Evolutionary conservation across 1,140 invertebrate species (phyloP).

Genomic region (Matsumurasca onukii): DNA sequence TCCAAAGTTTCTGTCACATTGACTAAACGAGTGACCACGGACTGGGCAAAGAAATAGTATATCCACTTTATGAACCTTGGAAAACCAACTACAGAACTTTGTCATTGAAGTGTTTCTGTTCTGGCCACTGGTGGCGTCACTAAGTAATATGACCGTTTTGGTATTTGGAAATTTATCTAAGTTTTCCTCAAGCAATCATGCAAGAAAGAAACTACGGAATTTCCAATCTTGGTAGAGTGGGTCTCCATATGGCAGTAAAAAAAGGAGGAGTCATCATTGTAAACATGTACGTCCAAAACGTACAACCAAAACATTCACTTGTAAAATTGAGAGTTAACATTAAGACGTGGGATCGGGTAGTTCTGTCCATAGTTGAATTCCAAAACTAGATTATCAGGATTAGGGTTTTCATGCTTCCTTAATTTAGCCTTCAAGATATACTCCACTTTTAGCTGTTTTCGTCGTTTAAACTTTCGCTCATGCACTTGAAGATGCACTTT

Average conservation of each 20-base stretch:
- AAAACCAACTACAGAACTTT: slow-evolving; percentile 33
- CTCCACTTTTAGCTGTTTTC: slow-evolving; percentile 19
- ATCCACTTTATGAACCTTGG: slow-evolving; percentile 29
- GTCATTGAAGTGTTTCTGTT: slow-evolving; percentile 31
- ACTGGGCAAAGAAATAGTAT: slow-evolving; percentile 36
- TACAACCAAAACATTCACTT: slow-evolving; percentile 34
- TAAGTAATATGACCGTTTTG: slow-evolving; percentile 17
- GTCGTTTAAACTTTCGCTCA: slow-evolving; percentile 28
- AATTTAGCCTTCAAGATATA: slow-evolving; percentile 18
- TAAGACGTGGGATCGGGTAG: slow-evolving; percentile 30
- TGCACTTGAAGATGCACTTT: slow-evolving; percentile 27
- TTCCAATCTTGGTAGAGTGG: slow-evolving; percentile 24
- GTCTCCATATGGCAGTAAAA: slow-evolving; percentile 31
- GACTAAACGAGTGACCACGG: slow-evolving; percentile 35
- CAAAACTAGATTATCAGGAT: slow-evolving; percentile 25
- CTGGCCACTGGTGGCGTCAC: slow-evolving; percentile 26
- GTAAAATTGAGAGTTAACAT: slow-evolving; percentile 34
- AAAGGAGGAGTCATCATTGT: slow-evolving; percentile 31
- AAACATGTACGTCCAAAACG: slow-evolving; percentile 32
- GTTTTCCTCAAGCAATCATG: slow-evolving; percentile 22
- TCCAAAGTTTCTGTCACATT: slow-evolving; percentile 40
- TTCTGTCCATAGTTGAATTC: slow-evolving; percentile 38
- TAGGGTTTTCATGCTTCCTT: neutral
- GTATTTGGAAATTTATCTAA: slow-evolving; percentile 15
- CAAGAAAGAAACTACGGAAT: slow-evolving; percentile 27